Evolutionary conservation across 2,888 invertebrate species (phyloP).

Genomic region (Anticlea derivata): DNA sequence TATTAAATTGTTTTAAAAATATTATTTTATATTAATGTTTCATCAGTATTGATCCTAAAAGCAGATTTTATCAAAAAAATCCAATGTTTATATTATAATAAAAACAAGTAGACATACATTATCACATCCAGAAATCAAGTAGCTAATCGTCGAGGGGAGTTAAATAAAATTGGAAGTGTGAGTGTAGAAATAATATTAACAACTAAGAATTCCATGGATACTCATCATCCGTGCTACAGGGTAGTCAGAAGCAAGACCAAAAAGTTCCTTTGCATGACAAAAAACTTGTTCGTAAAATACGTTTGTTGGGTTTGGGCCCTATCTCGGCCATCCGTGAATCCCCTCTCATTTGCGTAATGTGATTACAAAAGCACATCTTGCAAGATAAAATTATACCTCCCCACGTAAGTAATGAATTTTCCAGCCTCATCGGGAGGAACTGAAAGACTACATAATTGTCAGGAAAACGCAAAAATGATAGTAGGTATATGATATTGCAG

Average conservation of each 20-base stretch:
- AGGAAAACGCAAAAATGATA: conserved; percentile 40
- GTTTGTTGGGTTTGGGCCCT: conserved; percentile 77
- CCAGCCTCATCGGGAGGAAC: conserved; percentile 61
- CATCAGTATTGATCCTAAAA: too few species aligned
- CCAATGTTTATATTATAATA: too few species aligned
- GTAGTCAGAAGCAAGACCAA: neutral
- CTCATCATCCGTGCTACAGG: neutral
- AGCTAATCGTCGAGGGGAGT: too few species aligned
- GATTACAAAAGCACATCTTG: conserved; percentile 83
- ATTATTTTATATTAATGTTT: neutral
- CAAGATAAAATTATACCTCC: conserved; percentile 77
- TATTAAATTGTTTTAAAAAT: conserved; percentile 39
- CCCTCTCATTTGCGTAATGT: conserved; percentile 82
- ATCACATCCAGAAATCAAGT: too few species aligned
- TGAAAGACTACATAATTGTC: conserved; percentile 64
- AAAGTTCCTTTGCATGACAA: neutral
- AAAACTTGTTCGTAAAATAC: conserved; percentile 34
- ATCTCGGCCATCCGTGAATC: conserved; percentile 74
- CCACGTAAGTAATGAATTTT: conserved; percentile 80
- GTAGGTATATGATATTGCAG: too few species aligned
- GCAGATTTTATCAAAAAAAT: too few species aligned
- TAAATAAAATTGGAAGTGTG: too few species aligned
- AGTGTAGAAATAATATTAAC: too few species aligned
- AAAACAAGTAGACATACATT: too few species aligned
- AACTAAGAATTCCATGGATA: too few species aligned